Base-by-base conservation (phyloP, 2,797 vertebrate species). In the Myripristis jacobus region DNA sequence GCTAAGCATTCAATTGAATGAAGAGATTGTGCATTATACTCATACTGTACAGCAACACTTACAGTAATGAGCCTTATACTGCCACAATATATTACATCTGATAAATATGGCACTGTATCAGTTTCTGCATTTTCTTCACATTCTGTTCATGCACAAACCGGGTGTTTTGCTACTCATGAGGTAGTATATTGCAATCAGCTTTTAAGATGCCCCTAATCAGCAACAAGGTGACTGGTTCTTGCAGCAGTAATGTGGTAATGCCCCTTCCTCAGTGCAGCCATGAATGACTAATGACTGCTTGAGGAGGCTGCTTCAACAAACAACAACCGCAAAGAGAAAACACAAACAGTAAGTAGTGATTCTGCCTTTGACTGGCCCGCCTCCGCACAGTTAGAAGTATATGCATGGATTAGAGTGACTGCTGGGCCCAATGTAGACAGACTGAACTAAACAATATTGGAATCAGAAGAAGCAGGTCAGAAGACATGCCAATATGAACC, bases 251-350 rank as follows among this genome's bases (percentile, higher is more conserved):
- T 76, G 82, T 85, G 83, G 86, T 65, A 57, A 76, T 73, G 64
- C 75, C 69, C 57, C 74, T 62, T 87, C 78, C 68, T 84, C 75
- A n/a, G 76, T 80, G 86, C 82, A 83, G 86, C 81, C 80, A 83
- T 91, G 85, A 91, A 89, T 92, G 84, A 91, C 88, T 90, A 90
- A 92, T 89, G 88, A 90, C 68, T 82, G 81, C 77, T 82, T 13
- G 21, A 78, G 81, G 81, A 87, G 70, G 79, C 70, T 41, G 66
- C 85, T 89, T 82, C 73, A 59, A 52, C 84, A 87, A 79, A 88
- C 36, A 43, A 24, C 87, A 84, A 59, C 77, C 78, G 80, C 85
- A 88, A 80, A 83, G 82, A 78, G 82, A 79, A 86, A 69, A 85
- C 83, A 69, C 81, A 88, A 86, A 85, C 80, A 69, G 46, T 77